These are phyloP conservation scores for Dryadula phaetusa DNA, from an alignment of 2,888 invertebrate species.

Conservation along the genomic window DNA sequence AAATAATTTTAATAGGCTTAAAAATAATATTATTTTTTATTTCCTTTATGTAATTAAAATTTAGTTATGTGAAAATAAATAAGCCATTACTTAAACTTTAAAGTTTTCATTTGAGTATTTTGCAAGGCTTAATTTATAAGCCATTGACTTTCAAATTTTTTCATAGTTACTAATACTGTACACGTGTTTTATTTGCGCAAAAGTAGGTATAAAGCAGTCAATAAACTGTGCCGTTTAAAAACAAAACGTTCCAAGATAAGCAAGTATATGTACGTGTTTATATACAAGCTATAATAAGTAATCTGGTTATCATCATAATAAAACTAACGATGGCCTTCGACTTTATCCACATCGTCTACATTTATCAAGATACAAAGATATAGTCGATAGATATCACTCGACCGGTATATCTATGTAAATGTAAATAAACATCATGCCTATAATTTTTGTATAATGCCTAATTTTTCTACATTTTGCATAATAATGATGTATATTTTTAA, in stretches of 20 bases:
- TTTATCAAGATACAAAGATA: conserved; percentile 7
- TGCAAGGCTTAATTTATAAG: conserved; percentile 42
- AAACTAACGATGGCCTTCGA: conserved; percentile 7
- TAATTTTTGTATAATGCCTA: neutral
- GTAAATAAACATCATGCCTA: neutral
- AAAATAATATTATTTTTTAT: neutral
- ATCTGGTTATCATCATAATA: conserved; percentile 19
- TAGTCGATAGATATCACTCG: neutral
- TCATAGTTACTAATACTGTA: conserved; percentile 54
- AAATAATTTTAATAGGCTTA: neutral
- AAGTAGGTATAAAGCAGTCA: conserved; percentile 37
- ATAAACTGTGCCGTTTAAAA: conserved; percentile 34
- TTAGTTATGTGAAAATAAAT: neutral
- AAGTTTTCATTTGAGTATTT: neutral
- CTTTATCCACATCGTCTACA: neutral
- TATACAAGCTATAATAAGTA: conserved; percentile 9
- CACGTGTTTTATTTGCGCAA: conserved; percentile 45
- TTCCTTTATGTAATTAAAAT: too few species aligned
- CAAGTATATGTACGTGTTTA: neutral
- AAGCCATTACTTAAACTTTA: neutral
- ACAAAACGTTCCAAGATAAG: conserved; percentile 27
- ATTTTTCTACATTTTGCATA: neutral
- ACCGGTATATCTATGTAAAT: neutral
- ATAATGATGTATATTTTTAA: neutral
- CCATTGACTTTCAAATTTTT: conserved; percentile 65